phyloP scores from a whole-genome alignment of 2,113 vertebrate species.

The Motacilla tschutschensis region DNA sequence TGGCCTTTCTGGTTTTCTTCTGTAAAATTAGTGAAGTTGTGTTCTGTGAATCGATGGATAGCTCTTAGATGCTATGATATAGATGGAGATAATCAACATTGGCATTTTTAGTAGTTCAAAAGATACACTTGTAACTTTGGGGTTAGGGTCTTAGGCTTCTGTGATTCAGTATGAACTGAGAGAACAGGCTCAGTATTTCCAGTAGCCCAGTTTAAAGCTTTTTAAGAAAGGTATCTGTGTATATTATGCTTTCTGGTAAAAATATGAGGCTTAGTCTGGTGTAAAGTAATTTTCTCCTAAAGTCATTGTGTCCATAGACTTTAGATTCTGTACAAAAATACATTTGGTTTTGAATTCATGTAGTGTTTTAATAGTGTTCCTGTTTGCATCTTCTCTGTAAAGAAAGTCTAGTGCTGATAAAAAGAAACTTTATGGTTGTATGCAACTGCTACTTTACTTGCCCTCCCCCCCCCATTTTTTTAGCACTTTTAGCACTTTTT shows the following conservation, averaged over 20 bases:
- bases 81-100: not conserved
- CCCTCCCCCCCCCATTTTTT: not conserved
- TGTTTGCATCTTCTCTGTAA: not conserved
- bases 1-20: not conserved
- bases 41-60: not conserved
- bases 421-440: not conserved
- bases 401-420: not conserved
- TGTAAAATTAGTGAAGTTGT: not conserved
- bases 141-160: not conserved
- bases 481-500: no score
- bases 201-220: not conserved
- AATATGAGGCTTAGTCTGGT: not conserved
- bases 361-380: not conserved
- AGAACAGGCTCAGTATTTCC: not conserved
- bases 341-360: not conserved
- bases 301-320: not conserved
- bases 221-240: not conserved
- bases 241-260: not conserved
- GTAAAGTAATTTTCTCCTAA: not conserved
- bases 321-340: not conserved
- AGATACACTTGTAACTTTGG: not conserved
- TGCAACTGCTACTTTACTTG: not conserved
- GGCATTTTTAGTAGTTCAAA: not conserved
- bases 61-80: not conserved
- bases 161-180: not conserved